Conservation (phyloP, 1,140 invertebrate species). For the Schlechtendalia chinensis region DNA sequence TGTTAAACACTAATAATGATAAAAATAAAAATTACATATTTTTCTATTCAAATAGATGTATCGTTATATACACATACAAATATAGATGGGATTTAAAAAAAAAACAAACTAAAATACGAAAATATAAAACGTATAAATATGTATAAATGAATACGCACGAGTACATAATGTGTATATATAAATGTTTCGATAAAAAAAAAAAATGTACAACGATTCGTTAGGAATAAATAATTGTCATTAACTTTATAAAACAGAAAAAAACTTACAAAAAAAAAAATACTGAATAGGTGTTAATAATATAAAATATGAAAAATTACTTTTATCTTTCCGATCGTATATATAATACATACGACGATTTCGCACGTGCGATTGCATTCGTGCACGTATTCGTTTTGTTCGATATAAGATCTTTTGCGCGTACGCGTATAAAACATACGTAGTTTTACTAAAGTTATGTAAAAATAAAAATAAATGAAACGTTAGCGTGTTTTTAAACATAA, state of each 20-base stretch:
- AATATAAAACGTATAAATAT: not conserved
- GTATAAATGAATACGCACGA: not conserved
- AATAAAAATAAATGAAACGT: constrained; percentile 27
- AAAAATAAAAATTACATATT: no score
- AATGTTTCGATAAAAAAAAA: constrained; percentile 8
- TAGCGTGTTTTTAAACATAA: constrained; percentile 16
- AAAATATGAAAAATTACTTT: not conserved
- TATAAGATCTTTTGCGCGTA: not conserved
- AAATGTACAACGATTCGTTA: constrained; percentile 41
- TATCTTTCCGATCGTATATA: not conserved
- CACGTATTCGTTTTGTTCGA: constrained; percentile 18
- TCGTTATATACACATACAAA: no score
- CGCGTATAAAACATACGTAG: not conserved
- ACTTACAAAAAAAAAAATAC: constrained; percentile 6
- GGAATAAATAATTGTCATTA: constrained; percentile 43
- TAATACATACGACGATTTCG: not conserved
- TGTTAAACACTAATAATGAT: no score
- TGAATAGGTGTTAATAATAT: constrained; percentile 2
- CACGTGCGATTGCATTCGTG: not conserved
- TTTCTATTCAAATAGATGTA: no score
- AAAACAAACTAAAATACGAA: not conserved
- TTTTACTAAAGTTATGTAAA: constrained; percentile 6
- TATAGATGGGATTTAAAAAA: no score
- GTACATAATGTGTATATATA: no score
- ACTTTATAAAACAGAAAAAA: constrained; percentile 35